phyloP scores from a whole-genome alignment of 1,140 invertebrate species.

The Ceratina australensis region DNA sequence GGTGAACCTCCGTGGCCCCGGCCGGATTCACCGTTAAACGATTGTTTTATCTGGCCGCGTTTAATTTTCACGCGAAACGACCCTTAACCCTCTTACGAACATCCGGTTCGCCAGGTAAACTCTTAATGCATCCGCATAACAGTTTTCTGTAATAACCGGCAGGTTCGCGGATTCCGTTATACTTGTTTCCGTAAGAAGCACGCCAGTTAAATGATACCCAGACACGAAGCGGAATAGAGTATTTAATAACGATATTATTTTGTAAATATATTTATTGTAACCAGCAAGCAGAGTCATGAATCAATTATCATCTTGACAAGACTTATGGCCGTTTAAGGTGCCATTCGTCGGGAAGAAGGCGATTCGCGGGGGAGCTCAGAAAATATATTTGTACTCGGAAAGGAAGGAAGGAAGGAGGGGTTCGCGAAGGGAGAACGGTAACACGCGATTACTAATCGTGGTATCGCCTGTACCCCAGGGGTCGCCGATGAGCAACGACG shows the following conservation, averaged over 20 bases:
- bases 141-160: no score
- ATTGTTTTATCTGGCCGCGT: neutral
- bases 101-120: conserved; percentile 2
- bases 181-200: no score
- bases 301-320: conserved; percentile 11
- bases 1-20: neutral
- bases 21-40: conserved; percentile 28
- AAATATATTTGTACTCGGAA: conserved; percentile 26
- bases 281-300: no score
- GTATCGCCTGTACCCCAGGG: conserved; percentile 65
- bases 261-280: no score
- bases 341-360: conserved; percentile 41
- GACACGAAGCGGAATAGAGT: no score
- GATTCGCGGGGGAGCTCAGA: conserved; percentile 5
- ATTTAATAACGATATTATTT: no score
- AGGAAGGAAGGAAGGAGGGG: neutral
- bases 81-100: neutral
- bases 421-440: conserved; percentile 45
- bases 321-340: conserved; percentile 28
- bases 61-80: conserved; percentile 18
- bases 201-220: no score
- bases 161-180: no score
- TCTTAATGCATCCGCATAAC: neutral
- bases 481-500: conserved; percentile 64
- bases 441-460: conserved; percentile 66